phyloP scores from a whole-genome alignment of 1,140 invertebrate species.

The Calephelis nemesis region DNA sequence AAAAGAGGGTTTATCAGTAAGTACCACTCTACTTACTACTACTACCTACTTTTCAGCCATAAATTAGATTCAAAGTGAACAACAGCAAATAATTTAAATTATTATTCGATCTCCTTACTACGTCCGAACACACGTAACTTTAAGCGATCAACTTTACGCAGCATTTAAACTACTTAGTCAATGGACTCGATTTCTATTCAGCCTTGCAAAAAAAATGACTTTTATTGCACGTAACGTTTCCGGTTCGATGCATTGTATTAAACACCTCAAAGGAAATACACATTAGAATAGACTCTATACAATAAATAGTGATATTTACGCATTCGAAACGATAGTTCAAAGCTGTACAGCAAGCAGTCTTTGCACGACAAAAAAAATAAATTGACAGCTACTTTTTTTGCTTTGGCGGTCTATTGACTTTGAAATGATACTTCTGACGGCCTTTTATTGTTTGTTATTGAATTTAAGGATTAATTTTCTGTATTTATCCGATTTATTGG shows the following conservation, averaged over 20 bases:
- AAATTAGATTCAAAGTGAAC: neutral
- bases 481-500: slow-evolving; percentile 24
- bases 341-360: slow-evolving; percentile 13
- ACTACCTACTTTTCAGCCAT: neutral
- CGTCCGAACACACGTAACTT: slow-evolving; percentile 29
- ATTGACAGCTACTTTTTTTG: slow-evolving; percentile 10
- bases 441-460: slow-evolving; percentile 36
- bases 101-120: slow-evolving; percentile 25
- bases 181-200: slow-evolving; percentile 39
- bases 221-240: slow-evolving; percentile 52
- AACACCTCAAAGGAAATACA: slow-evolving; percentile 43
- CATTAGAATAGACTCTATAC: slow-evolving; percentile 17
- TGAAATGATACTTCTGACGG: slow-evolving; percentile 17
- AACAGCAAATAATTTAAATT: neutral
- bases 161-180: slow-evolving; percentile 48
- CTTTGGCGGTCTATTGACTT: slow-evolving; percentile 8
- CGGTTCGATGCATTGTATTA: slow-evolving; percentile 51
- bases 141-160: slow-evolving; percentile 32
- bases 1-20: too few species aligned
- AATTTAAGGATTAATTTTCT: slow-evolving; percentile 38
- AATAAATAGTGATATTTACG: slow-evolving; percentile 17
- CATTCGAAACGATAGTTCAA: slow-evolving; percentile 5
- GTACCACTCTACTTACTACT: too few species aligned
- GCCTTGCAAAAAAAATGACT: slow-evolving; percentile 29
- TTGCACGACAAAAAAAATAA: slow-evolving; percentile 10